Percentiles rank a stretch among this genome's conserved stretches.
These are phyloP conservation scores for Leucosticte australis DNA, from an alignment of 2,113 vertebrate species.

Conservation along the genomic window DNA sequence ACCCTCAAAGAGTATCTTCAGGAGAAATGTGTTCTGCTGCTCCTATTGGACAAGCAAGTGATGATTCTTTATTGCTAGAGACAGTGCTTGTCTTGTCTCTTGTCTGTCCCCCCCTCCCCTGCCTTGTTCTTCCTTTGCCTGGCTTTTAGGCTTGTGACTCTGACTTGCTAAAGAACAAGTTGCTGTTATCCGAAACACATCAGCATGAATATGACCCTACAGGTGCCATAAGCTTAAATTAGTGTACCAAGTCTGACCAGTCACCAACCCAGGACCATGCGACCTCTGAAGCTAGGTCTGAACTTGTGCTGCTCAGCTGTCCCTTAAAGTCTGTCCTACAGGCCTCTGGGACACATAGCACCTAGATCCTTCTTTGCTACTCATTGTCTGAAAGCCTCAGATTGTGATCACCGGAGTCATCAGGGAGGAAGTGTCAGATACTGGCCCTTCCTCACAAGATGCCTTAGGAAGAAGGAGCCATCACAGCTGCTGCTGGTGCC, in stretches of 20 bases:
- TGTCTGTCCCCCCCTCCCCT: neutral
- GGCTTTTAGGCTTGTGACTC: neutral
- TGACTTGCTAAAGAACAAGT: neutral
- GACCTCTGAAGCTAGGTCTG: neutral
- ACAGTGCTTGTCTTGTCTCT: neutral
- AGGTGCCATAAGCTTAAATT: neutral
- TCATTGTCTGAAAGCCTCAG: neutral
- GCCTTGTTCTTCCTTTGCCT: neutral
- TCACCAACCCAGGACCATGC: neutral
- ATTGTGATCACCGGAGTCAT: neutral
- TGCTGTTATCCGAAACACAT: neutral
- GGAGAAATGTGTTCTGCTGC: neutral
- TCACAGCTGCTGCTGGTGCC: neutral
- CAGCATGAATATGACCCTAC: neutral
- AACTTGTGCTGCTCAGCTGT: neutral
- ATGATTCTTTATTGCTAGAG: neutral
- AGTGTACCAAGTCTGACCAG: neutral
- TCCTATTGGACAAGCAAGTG: neutral
- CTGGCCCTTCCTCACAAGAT: neutral
- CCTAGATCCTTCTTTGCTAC: neutral
- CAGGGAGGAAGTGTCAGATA: neutral
- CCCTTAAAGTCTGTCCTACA: neutral
- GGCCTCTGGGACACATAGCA: neutral
- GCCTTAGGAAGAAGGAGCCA: neutral
- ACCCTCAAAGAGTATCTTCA: neutral